Conservation (phyloP, 2,888 invertebrate species). For the Parnassius apollo region DNA sequence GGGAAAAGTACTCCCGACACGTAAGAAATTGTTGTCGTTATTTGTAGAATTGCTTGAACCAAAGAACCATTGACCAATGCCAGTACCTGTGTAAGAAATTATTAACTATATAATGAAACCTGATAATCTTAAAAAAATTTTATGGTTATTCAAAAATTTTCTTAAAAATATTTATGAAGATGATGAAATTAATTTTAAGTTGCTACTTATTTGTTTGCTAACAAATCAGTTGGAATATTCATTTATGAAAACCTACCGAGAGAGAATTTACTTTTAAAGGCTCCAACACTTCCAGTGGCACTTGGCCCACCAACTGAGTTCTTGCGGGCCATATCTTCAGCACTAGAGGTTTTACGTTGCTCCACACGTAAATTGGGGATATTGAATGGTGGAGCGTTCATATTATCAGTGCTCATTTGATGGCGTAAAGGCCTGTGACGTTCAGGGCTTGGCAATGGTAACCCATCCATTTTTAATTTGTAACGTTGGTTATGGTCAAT, state of each 20-base stretch:
- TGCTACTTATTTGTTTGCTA: no score
- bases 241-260: conserved; percentile 8
- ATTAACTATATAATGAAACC: no score
- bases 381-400: conserved; percentile 91
- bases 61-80: conserved; percentile 90
- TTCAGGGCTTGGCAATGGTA: conserved; percentile 88
- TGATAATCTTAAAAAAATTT: no score
- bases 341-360: conserved; percentile 93
- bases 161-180: no score
- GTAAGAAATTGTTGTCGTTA: conserved; percentile 90
- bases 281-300: conserved; percentile 46
- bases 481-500: conserved; percentile 94
- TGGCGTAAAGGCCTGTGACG: conserved; percentile 88
- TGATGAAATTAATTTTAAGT: no score
- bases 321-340: conserved; percentile 94
- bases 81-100: conserved; percentile 46
- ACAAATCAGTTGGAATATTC: no score
- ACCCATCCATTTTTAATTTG: conserved; percentile 92
- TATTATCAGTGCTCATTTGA: conserved; percentile 92
- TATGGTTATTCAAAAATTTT: no score
- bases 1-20: conserved; percentile 90
- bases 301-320: conserved; percentile 85
- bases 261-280: conserved; percentile 45
- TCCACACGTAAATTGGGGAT: conserved; percentile 94
- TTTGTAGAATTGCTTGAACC: conserved; percentile 92